These are phyloP conservation scores for Gallinago media DNA, from an alignment of 2,113 vertebrate genomes.

Conservation along the genomic window DNA sequence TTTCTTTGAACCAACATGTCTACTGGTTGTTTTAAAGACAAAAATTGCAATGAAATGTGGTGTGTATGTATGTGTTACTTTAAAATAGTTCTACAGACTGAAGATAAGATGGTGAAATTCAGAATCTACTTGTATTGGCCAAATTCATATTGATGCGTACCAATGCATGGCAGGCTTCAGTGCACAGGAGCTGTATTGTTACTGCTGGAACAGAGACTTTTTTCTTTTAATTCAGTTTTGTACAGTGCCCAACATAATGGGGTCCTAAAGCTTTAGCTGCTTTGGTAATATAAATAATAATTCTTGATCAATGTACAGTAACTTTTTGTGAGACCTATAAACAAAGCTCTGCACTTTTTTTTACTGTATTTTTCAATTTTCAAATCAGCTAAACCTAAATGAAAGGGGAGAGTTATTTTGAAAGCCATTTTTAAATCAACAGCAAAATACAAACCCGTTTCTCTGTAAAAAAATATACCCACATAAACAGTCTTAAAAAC, in stretches of 20 bases:
- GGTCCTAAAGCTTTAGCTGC: neutral
- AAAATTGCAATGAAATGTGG: neutral
- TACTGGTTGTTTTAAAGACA: neutral
- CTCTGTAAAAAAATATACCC: neutral
- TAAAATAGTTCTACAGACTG: neutral
- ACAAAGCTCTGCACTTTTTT: neutral
- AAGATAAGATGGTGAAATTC: neutral
- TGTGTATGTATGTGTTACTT: neutral
- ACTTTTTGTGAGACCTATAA: neutral
- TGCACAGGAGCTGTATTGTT: neutral
- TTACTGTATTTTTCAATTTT: neutral
- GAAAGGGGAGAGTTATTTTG: neutral
- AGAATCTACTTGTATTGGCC: neutral
- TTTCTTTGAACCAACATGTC: neutral
- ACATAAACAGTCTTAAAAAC: neutral
- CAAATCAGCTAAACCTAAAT: neutral
- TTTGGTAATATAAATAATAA: neutral
- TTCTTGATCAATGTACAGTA: neutral
- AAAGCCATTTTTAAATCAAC: neutral
- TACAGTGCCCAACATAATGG: neutral
- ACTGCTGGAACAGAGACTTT: neutral
- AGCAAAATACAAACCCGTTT: neutral
- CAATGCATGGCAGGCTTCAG: neutral
- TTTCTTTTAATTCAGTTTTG: neutral
- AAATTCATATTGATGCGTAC: fast-evolving